Evolutionary conservation across 2,888 invertebrate genomes (phyloP).

Genomic region (Eulithis testata): DNA sequence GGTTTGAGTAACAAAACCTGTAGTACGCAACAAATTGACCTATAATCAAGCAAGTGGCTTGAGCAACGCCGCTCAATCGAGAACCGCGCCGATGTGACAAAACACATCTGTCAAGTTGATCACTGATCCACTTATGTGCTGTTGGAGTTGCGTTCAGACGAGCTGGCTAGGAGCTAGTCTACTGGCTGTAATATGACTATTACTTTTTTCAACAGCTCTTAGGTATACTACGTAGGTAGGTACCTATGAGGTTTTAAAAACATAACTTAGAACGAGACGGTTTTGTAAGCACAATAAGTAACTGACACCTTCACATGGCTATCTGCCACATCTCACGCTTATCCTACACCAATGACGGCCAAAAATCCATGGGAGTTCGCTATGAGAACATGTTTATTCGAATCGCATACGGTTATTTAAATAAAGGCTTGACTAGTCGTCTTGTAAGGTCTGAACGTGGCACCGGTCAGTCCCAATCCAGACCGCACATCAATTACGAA

Average conservation of each 20-base stretch:
- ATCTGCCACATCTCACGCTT: background rate
- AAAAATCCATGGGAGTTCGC: slow-evolving; percentile 2
- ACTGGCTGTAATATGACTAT: too few species aligned
- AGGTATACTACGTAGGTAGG: too few species aligned
- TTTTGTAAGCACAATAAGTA: too few species aligned
- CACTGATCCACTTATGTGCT: slow-evolving; percentile 61
- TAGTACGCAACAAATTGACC: slow-evolving; percentile 51
- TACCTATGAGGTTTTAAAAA: too few species aligned
- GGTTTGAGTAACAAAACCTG: slow-evolving; percentile 31
- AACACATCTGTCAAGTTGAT: slow-evolving; percentile 70
- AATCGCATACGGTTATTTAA: slow-evolving; percentile 15
- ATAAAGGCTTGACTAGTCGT: slow-evolving; percentile 20
- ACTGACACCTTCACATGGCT: background rate
- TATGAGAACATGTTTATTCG: slow-evolving; percentile 18
- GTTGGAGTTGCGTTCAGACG: slow-evolving; percentile 48
- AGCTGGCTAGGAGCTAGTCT: background rate
- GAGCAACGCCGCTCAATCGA: slow-evolving; percentile 52
- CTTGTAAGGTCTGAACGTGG: slow-evolving; percentile 42
- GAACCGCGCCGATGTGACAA: slow-evolving; percentile 61
- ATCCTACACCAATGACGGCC: slow-evolving; percentile 8
- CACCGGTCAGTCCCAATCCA: slow-evolving; percentile 52
- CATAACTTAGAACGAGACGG: too few species aligned
- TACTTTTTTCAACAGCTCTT: background rate
- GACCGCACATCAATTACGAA: slow-evolving; percentile 72
- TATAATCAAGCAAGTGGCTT: slow-evolving; percentile 51